phyloP scores from a whole-genome alignment of 2,888 invertebrate genomes.

The Poecilobothrus nobilitatus region DNA sequence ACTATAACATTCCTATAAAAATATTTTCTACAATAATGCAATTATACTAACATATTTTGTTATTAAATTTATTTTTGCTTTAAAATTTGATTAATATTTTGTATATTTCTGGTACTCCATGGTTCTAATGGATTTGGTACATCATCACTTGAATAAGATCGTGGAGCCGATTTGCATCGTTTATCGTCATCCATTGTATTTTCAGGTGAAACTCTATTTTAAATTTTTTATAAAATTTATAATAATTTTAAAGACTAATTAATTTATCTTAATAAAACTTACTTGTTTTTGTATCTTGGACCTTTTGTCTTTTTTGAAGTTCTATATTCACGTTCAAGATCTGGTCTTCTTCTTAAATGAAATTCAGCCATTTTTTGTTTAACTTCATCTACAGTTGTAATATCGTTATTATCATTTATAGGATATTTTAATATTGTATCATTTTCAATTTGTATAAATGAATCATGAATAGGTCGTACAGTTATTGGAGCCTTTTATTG shows the following conservation, averaged over 20 bases:
- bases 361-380: slow-evolving; percentile 42
- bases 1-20: no score
- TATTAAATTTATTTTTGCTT: slow-evolving; percentile 28
- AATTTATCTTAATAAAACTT: background rate
- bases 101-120: slow-evolving; percentile 62
- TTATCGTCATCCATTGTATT: slow-evolving; percentile 31
- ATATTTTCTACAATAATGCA: no score
- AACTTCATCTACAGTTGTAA: slow-evolving; percentile 39
- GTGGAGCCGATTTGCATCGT: slow-evolving; percentile 31
- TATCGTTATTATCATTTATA: slow-evolving; percentile 24
- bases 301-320: slow-evolving; percentile 35
- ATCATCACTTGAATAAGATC: slow-evolving; percentile 40
- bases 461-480: slow-evolving; percentile 12
- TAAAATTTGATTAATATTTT: slow-evolving; percentile 62
- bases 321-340: slow-evolving; percentile 34
- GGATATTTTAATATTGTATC: slow-evolving; percentile 29
- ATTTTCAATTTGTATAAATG: slow-evolving; percentile 36
- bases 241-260: no score
- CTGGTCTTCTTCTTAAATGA: slow-evolving; percentile 38
- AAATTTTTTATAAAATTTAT: slow-evolving; percentile 10
- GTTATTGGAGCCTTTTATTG: slow-evolving; percentile 10
- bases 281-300: slow-evolving; percentile 36
- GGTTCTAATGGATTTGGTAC: slow-evolving; percentile 60
- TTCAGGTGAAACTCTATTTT: slow-evolving; percentile 36
- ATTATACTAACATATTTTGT: no score